A percentile compares a stretch with the other conserved stretches of the same genome.
phyloP scores from a whole-genome alignment of 2,113 vertebrate species.

The Aegypius monachus region DNA sequence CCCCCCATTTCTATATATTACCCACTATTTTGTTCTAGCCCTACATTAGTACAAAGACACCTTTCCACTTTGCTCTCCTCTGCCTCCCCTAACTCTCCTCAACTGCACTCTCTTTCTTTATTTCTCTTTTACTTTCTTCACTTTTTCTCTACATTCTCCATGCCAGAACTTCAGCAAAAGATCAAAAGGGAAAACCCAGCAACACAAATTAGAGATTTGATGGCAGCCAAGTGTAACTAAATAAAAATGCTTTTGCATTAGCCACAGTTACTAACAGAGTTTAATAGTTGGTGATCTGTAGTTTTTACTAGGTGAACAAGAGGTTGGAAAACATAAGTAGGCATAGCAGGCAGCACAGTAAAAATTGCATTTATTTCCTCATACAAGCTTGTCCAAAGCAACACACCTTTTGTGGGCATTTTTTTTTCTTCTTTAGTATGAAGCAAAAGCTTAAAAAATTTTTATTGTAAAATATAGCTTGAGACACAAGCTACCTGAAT shows the following conservation, averaged over 20 bases:
- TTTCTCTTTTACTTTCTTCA: neutral
- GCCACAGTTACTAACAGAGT: constrained; percentile 17
- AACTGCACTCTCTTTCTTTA: neutral
- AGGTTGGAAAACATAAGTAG: neutral
- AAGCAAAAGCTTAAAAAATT: neutral
- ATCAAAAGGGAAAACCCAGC: constrained; percentile 22
- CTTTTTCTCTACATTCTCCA: neutral
- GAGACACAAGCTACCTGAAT: neutral
- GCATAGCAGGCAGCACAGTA: neutral
- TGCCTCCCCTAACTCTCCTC: neutral
- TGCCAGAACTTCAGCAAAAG: constrained; percentile 28
- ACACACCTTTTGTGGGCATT: neutral
- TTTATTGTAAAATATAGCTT: neutral
- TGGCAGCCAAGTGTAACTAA: constrained; percentile 35
- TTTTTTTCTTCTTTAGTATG: neutral
- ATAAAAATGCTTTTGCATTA: constrained; percentile 54
- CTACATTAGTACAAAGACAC: neutral
- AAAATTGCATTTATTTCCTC: neutral
- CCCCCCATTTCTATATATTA: neutral
- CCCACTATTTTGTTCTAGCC: neutral
- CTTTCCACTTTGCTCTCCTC: neutral
- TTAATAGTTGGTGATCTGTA: constrained; percentile 10
- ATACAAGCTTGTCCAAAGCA: neutral
- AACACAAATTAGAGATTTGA: constrained; percentile 51
- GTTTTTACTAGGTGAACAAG: constrained; percentile 21